phyloP scores from a whole-genome alignment of 2,113 vertebrate genomes.

The Cricetomys ansorgei region DNA sequence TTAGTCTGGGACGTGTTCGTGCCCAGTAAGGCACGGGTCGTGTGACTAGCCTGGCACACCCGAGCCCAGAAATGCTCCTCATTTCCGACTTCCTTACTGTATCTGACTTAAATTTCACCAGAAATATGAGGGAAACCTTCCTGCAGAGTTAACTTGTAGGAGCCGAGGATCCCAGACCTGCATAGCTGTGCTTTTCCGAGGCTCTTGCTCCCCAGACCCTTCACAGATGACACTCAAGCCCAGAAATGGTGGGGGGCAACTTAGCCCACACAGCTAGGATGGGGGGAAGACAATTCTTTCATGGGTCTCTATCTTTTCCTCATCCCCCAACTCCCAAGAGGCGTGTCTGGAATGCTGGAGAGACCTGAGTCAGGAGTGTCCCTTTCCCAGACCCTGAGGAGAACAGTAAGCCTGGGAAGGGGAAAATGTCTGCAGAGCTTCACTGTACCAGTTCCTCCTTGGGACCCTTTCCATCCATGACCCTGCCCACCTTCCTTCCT shows the following conservation, averaged over 20 bases:
- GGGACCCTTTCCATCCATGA: neutral
- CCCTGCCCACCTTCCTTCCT: neutral
- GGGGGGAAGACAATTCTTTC: neutral
- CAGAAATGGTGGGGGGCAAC: neutral
- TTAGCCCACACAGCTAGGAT: neutral
- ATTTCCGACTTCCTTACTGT: neutral
- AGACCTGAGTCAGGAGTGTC: constrained; percentile 67
- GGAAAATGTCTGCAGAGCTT: constrained; percentile 6
- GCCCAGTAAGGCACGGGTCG: neutral
- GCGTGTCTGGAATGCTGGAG: constrained; percentile 66
- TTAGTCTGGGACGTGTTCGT: neutral
- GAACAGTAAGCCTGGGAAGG: neutral
- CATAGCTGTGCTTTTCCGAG: neutral
- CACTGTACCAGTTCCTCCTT: neutral
- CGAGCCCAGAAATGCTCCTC: constrained; percentile 1
- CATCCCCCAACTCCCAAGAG: constrained; percentile 44
- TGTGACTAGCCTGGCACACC: neutral
- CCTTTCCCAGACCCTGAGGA: constrained; percentile 46
- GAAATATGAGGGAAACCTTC: constrained; percentile 13
- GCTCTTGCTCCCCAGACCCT: neutral
- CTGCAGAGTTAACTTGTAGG: constrained; percentile 42
- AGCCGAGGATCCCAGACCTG: neutral
- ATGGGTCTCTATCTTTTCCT: neutral
- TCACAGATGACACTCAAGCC: neutral
- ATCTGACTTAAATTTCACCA: constrained; percentile 61